phyloP scores from a whole-genome alignment of 2,888 invertebrate species.

The Platycheirus rosarum region DNA sequence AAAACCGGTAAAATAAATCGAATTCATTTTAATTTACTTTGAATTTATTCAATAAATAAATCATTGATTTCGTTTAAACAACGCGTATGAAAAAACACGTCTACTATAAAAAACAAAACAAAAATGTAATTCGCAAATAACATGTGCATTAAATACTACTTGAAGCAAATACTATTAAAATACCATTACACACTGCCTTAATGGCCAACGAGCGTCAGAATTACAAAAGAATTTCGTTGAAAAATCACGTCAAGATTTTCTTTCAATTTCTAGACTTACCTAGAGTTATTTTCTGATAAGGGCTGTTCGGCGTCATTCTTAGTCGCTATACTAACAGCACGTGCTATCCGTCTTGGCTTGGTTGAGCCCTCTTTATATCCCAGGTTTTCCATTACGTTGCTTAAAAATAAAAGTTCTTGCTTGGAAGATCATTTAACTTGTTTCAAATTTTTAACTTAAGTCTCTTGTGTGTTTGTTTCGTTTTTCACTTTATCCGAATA shows the following conservation, averaged over 20 bases:
- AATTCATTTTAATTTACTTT: too few relatives aligned
- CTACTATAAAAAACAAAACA: neutral
- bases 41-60: too few relatives aligned
- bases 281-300: constrained; percentile 80
- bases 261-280: constrained; percentile 71
- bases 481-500: neutral
- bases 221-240: constrained; percentile 75
- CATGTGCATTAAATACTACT: constrained; percentile 3
- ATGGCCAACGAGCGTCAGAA: neutral
- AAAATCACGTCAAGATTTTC: constrained; percentile 21
- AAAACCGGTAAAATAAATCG: too few relatives aligned
- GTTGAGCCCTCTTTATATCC: constrained; percentile 85
- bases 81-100: neutral
- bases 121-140: neutral
- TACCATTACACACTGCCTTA: neutral
- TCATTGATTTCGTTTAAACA: too few relatives aligned
- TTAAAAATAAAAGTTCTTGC: constrained; percentile 38
- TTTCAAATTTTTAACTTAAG: constrained; percentile 18
- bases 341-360: constrained; percentile 82
- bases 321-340: constrained; percentile 82
- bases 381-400: constrained; percentile 85
- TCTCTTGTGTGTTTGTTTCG: constrained; percentile 6
- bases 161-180: neutral
- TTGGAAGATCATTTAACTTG: constrained; percentile 59
- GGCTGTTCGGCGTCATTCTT: constrained; percentile 82